Conservation (phyloP, 2,888 invertebrate genomes). For the Dione vanillae region DNA sequence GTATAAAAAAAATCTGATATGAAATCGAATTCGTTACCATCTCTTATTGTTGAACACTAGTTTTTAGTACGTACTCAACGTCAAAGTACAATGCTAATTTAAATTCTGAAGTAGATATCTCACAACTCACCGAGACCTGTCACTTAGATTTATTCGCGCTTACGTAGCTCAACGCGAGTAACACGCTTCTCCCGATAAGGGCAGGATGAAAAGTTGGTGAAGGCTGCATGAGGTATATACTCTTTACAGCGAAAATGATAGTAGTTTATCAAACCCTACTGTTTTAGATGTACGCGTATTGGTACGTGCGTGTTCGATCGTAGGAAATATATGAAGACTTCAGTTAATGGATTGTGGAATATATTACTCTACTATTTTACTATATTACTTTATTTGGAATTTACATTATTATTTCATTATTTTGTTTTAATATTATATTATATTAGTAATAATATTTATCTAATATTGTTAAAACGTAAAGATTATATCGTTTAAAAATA, state of each 20-base stretch:
- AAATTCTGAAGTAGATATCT: conserved; percentile 42
- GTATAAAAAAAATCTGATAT: background rate
- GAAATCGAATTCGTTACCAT: background rate
- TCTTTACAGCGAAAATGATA: conserved; percentile 49
- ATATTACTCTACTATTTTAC: too few species aligned
- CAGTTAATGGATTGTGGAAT: background rate
- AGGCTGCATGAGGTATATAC: conserved; percentile 51
- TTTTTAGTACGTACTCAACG: background rate
- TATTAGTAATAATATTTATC: too few species aligned
- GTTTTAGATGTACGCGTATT: conserved; percentile 39
- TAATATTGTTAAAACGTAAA: too few species aligned
- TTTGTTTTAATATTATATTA: too few species aligned
- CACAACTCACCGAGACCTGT: conserved; percentile 42
- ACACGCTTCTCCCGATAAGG: conserved; percentile 40
- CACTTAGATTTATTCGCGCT: conserved; percentile 46
- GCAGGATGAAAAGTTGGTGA: conserved; percentile 46
- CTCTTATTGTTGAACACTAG: background rate
- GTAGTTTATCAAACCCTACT: conserved; percentile 47
- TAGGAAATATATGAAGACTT: background rate
- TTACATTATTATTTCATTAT: too few species aligned
- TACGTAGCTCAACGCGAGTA: conserved; percentile 40
- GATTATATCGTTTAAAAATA: too few species aligned
- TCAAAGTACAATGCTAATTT: conserved; percentile 37
- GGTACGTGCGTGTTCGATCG: conserved; percentile 28
- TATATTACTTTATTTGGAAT: too few species aligned